A percentile compares a stretch with the other conserved stretches of the same genome.
phyloP scores from a whole-genome alignment of 2,797 vertebrate genomes.

The Pseudochirops cupreus region DNA sequence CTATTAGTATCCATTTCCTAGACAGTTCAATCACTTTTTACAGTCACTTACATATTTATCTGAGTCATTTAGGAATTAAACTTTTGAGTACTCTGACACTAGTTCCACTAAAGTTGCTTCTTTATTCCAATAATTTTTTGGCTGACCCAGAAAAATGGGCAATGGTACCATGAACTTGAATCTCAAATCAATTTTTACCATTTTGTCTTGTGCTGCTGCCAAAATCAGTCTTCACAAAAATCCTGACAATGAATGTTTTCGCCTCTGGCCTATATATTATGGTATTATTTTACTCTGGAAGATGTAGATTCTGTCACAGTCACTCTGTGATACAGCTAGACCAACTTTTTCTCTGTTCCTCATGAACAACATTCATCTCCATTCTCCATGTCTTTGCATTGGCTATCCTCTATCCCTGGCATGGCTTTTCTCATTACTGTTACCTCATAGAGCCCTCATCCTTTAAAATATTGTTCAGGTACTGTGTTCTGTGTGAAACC shows the following conservation, averaged over 20 bases:
- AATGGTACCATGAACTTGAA: neutral
- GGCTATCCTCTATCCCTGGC: neutral
- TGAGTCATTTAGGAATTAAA: neutral
- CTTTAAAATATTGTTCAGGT: neutral
- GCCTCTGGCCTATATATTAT: neutral
- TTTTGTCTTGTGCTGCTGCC: neutral
- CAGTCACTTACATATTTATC: neutral
- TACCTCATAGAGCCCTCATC: neutral
- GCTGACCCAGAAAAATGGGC: neutral
- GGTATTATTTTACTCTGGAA: constrained; percentile 34
- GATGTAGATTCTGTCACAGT: neutral
- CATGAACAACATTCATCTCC: neutral
- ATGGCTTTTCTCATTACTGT: neutral
- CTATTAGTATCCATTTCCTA: constrained; percentile 45
- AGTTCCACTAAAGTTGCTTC: neutral
- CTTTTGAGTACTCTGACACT: constrained; percentile 7
- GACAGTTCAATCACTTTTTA: neutral
- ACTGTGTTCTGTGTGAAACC: neutral
- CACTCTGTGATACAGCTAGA: neutral
- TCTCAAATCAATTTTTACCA: neutral
- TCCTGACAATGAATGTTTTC: constrained; percentile 1
- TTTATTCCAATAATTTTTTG: constrained; percentile 33
- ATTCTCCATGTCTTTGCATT: neutral
- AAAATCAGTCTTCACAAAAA: neutral
- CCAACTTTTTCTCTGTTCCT: neutral